A percentile compares a stretch with the other conserved stretches of the same genome.
phyloP scores from a whole-genome alignment of 2,888 invertebrate species.

The Lissonota sp. region DNA sequence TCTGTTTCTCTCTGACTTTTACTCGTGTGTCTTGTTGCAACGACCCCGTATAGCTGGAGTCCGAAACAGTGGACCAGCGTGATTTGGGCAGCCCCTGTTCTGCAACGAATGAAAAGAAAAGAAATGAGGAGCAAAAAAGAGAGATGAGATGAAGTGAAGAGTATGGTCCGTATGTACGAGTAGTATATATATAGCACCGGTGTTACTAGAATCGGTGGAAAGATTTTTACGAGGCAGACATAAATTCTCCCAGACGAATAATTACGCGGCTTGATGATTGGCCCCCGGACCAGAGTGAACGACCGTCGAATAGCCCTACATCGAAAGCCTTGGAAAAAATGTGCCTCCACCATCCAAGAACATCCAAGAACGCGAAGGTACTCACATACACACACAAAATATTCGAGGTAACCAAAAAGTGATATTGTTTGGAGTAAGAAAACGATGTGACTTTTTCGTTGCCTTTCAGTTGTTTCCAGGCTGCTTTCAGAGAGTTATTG shows the following conservation, averaged over 20 bases:
- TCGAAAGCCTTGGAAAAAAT: constrained; percentile 52
- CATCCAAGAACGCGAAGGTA: too few relatives aligned
- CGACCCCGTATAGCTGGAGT: constrained; percentile 16
- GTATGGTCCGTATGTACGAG: not conserved
- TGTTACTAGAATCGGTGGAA: constrained; percentile 59
- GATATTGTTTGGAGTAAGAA: too few relatives aligned
- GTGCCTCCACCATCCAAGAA: not conserved
- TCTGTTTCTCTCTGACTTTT: constrained; percentile 9
- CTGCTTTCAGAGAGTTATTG: too few relatives aligned
- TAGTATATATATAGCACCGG: too few relatives aligned
- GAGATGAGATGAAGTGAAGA: constrained; percentile 16
- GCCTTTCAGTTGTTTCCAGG: too few relatives aligned
- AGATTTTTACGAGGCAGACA: constrained; percentile 66
- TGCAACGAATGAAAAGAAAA: constrained; percentile 35
- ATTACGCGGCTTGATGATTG: constrained; percentile 66
- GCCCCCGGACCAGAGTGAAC: constrained; percentile 64
- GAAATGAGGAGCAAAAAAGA: constrained; percentile 4
- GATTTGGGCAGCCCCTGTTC: constrained; percentile 49
- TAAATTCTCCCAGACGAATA: constrained; percentile 70
- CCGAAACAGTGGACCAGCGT: constrained; percentile 57
- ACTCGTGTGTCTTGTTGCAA: constrained; percentile 7
- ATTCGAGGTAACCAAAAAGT: too few relatives aligned
- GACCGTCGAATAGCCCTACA: constrained; percentile 66
- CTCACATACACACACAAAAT: too few relatives aligned
- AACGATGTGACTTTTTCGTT: too few relatives aligned